phyloP scores from a whole-genome alignment of 2,888 invertebrate species.

The Monochamus alternatus region DNA sequence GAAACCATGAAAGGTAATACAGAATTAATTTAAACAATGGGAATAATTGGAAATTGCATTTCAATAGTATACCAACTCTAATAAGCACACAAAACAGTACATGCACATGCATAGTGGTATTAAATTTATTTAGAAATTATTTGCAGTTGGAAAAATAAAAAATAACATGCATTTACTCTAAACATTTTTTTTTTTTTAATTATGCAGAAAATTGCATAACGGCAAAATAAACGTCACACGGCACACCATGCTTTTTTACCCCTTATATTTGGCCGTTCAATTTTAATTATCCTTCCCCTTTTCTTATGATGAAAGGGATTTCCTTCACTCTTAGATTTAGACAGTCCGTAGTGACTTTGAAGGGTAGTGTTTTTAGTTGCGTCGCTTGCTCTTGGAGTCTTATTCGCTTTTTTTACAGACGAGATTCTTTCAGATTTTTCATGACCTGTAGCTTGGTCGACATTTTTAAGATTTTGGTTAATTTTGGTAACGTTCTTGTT shows the following conservation, averaged over 20 bases:
- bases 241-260: slow-evolving; percentile 59
- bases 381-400: slow-evolving; percentile 39
- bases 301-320: slow-evolving; percentile 68
- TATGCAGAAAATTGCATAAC: slow-evolving; percentile 22
- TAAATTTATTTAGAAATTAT: too few relatives aligned
- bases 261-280: slow-evolving; percentile 62
- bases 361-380: slow-evolving; percentile 37
- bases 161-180: too few relatives aligned
- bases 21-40: not conserved
- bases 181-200: too few relatives aligned
- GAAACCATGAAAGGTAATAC: not conserved
- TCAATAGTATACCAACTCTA: not conserved
- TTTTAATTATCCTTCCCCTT: slow-evolving; percentile 67
- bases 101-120: slow-evolving; percentile 4
- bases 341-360: slow-evolving; percentile 60
- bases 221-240: slow-evolving; percentile 2
- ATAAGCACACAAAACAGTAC: not conserved
- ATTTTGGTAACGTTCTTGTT: slow-evolving; percentile 30
- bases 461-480: slow-evolving; percentile 37
- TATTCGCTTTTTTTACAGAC: slow-evolving; percentile 12
- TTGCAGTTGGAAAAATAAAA: too few relatives aligned
- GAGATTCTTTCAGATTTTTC: slow-evolving; percentile 13
- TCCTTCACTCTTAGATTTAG: slow-evolving; percentile 69
- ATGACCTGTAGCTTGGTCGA: slow-evolving; percentile 17
- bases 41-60: not conserved